These are phyloP conservation scores for Indicator indicator DNA, from an alignment of 2,113 vertebrate species.

Conservation along the genomic window DNA sequence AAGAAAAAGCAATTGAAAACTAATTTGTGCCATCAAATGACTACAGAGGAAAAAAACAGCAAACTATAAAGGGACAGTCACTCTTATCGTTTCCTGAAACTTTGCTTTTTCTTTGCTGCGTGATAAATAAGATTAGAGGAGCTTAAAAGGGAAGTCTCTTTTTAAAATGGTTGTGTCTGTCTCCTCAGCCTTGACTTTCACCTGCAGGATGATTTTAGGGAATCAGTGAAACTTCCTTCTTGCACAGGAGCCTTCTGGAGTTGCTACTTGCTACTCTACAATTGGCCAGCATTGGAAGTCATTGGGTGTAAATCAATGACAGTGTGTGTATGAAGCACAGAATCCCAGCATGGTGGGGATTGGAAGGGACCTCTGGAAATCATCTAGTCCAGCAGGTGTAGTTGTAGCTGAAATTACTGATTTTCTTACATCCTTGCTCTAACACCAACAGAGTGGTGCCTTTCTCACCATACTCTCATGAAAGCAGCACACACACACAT, in stretches of 20 bases:
- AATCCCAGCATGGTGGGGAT: too few species aligned
- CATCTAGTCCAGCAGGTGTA: too few species aligned
- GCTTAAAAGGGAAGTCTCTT: background rate
- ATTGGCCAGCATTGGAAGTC: accelerated
- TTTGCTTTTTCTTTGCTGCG: background rate
- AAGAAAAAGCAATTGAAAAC: constrained; percentile 41
- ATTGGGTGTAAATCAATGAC: too few species aligned
- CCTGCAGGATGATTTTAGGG: background rate
- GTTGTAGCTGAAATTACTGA: background rate
- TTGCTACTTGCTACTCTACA: background rate
- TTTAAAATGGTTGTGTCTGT: background rate
- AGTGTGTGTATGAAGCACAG: too few species aligned
- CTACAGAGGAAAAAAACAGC: background rate
- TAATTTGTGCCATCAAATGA: constrained; percentile 33
- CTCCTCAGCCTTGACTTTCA: background rate
- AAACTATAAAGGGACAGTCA: constrained; percentile 29
- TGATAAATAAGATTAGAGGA: constrained; percentile 13
- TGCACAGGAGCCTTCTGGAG: background rate
- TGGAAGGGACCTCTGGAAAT: too few species aligned
- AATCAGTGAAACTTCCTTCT: background rate
- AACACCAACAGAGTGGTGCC: background rate
- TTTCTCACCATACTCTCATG: background rate
- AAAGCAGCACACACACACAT: background rate
- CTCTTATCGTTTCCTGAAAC: background rate
- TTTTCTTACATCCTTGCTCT: background rate